Conservation (phyloP, 2,797 vertebrate genomes). For the Intellagama lesueurii region DNA sequence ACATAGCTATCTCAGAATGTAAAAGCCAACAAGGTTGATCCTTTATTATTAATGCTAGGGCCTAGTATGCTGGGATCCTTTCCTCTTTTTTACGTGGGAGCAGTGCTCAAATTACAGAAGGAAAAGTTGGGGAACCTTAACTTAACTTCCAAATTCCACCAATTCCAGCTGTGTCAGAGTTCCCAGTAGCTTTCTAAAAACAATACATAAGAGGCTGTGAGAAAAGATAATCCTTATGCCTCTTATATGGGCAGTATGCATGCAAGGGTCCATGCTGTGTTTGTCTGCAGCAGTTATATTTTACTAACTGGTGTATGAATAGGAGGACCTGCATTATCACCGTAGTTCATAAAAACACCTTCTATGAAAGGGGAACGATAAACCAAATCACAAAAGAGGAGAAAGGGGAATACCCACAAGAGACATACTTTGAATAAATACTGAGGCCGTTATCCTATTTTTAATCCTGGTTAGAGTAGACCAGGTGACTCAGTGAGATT, state of each 20-base stretch:
- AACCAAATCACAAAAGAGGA: too few species aligned
- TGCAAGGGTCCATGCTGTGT: too few species aligned
- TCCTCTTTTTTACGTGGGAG: not conserved
- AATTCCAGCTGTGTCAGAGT: not conserved
- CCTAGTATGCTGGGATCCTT: not conserved
- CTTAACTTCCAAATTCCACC: not conserved
- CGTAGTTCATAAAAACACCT: too few species aligned
- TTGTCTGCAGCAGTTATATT: too few species aligned
- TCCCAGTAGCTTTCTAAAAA: not conserved
- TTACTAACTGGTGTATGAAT: not conserved
- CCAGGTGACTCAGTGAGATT: too few species aligned
- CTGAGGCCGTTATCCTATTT: too few species aligned
- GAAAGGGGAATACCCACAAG: too few species aligned
- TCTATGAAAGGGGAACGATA: too few species aligned
- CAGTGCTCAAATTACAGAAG: not conserved
- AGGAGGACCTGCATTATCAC: too few species aligned
- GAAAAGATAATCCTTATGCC: not conserved
- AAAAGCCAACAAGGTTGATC: not conserved
- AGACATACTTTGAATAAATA: too few species aligned
- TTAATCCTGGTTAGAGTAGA: too few species aligned
- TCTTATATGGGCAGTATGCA: not conserved
- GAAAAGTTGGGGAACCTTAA: not conserved
- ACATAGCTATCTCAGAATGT: not conserved
- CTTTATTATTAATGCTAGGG: constrained; percentile 1
- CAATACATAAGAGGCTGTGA: too few species aligned